Evolutionary conservation across 2,888 invertebrate species (phyloP).

Genomic region (Netelia inedita): DNA sequence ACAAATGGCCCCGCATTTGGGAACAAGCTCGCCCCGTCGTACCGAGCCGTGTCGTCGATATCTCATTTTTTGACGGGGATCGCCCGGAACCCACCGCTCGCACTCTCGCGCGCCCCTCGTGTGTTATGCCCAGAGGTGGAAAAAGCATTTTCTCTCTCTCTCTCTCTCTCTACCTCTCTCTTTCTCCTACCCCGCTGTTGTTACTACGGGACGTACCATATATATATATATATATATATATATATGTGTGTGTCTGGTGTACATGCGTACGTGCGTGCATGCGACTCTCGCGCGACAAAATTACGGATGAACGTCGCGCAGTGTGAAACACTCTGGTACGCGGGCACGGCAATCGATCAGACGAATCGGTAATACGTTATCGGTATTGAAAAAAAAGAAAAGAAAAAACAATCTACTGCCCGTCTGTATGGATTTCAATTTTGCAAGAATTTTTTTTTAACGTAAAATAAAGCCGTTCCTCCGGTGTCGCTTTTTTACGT

Average conservation of each 20-base stretch:
- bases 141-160: constrained; percentile 61
- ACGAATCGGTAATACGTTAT: constrained; percentile 46
- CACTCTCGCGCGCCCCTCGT: constrained; percentile 33
- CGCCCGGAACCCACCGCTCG: constrained; percentile 57
- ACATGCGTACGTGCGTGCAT: constrained; percentile 23
- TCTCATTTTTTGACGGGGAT: constrained; percentile 76
- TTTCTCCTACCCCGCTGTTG: constrained; percentile 7
- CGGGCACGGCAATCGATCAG: constrained; percentile 41
- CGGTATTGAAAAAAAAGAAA: constrained; percentile 19
- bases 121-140: constrained; percentile 61
- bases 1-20: constrained; percentile 76
- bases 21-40: constrained; percentile 76
- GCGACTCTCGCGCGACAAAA: constrained; percentile 31
- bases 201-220: constrained; percentile 1
- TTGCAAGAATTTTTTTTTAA: no score
- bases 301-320: constrained; percentile 27
- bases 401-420: constrained; percentile 4
- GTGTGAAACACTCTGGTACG: constrained; percentile 10
- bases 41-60: constrained; percentile 76
- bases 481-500: constrained; percentile 6
- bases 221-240: background rate
- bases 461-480: constrained; percentile 1
- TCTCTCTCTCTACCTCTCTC: constrained; percentile 3
- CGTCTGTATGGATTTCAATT: constrained; percentile 5
- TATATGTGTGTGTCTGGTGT: background rate